These are phyloP conservation scores for Drosophila saltans DNA, from an alignment of 1,140 invertebrate genomes.

Conservation along the genomic window DNA sequence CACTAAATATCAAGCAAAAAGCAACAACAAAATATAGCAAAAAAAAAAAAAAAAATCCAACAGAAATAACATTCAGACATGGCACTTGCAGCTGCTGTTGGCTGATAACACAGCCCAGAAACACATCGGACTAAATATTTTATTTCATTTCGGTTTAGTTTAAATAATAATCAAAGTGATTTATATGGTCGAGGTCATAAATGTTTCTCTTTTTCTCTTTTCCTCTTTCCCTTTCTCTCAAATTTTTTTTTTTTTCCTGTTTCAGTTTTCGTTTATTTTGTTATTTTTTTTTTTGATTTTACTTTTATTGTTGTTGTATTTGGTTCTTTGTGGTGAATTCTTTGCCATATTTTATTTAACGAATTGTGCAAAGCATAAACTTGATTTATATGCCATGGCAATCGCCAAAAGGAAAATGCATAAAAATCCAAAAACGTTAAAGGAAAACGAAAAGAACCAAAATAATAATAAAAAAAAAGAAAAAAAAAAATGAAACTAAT, in stretches of 20 bases:
- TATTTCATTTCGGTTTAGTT: constrained; percentile 49
- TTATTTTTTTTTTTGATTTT: not conserved
- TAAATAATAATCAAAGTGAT: constrained; percentile 78
- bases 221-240: constrained; percentile 14
- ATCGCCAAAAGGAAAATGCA: constrained; percentile 67
- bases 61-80: constrained; percentile 46
- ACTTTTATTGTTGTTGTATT: not conserved
- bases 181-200: constrained; percentile 70
- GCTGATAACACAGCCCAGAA: constrained; percentile 36
- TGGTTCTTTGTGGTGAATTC: constrained; percentile 29
- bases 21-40: constrained; percentile 33
- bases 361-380: constrained; percentile 64
- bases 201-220: constrained; percentile 39
- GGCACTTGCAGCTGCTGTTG: constrained; percentile 62
- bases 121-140: constrained; percentile 47
- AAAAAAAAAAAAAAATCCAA: constrained; percentile 36
- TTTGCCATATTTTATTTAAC: constrained; percentile 48
- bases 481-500: constrained; percentile 13
- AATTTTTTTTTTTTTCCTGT: constrained; percentile 6
- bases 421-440: constrained; percentile 24
- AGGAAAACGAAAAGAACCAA: not conserved
- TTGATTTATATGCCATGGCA: constrained; percentile 68
- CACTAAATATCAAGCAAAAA: constrained; percentile 39
- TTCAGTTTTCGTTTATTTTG: constrained; percentile 25
- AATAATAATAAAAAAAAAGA: not conserved